These are phyloP conservation scores for Neuroscelio doddi DNA, from an alignment of 2,888 invertebrate species.

Conservation along the genomic window DNA sequence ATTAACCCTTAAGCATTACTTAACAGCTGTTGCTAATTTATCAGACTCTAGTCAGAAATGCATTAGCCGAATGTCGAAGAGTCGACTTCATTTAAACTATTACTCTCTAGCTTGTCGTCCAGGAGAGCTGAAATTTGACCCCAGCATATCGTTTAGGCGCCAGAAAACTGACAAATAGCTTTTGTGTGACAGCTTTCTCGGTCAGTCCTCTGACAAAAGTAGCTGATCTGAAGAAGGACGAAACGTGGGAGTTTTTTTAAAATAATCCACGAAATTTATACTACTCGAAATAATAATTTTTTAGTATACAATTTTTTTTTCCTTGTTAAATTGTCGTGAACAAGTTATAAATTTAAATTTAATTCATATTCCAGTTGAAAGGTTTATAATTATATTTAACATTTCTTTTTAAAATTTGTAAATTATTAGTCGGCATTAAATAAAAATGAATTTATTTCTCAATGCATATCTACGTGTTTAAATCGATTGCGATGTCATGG, in stretches of 20 bases:
- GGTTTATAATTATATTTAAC: too few species aligned
- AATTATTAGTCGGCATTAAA: too few species aligned
- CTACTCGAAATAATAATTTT: neutral
- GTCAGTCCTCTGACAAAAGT: slow-evolving; percentile 10
- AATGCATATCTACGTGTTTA: too few species aligned
- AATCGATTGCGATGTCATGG: neutral
- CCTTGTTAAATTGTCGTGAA: too few species aligned
- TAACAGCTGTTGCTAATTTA: slow-evolving; percentile 57
- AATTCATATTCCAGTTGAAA: too few species aligned
- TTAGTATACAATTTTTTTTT: too few species aligned
- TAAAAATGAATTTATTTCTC: too few species aligned
- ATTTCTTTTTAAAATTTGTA: too few species aligned
- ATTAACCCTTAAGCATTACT: slow-evolving; percentile 40
- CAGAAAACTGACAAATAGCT: slow-evolving; percentile 35
- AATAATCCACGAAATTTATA: neutral
- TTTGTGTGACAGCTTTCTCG: slow-evolving; percentile 22
- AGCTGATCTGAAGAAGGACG: slow-evolving; percentile 3
- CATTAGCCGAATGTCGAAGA: slow-evolving; percentile 44
- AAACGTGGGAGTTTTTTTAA: neutral
- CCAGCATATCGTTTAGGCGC: slow-evolving; percentile 29
- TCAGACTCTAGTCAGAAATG: slow-evolving; percentile 29
- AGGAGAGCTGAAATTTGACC: slow-evolving; percentile 35
- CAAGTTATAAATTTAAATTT: neutral
- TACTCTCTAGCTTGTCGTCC: too few species aligned
- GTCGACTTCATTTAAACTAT: slow-evolving; percentile 13